Evolutionary conservation across 1,140 invertebrate genomes (phyloP).

Genomic region (Formica selysi): DNA sequence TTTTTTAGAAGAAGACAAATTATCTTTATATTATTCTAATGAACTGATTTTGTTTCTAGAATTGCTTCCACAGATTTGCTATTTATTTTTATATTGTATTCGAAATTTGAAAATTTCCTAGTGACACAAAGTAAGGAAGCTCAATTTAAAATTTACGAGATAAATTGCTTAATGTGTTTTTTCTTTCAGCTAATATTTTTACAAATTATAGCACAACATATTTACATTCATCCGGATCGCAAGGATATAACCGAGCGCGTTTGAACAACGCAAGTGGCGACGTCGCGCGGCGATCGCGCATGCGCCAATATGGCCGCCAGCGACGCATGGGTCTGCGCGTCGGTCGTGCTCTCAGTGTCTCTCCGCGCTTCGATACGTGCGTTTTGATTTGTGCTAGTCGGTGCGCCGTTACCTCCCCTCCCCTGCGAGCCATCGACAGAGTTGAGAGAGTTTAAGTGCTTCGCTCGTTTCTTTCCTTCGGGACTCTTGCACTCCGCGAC

Average conservation of each 20-base stretch:
- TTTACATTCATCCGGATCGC: neutral
- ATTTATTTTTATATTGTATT: neutral
- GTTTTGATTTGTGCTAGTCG: conserved; percentile 62
- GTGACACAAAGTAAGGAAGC: too few species aligned
- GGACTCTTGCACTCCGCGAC: conserved; percentile 5
- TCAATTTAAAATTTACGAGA: too few species aligned
- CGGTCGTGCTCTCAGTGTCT: conserved; percentile 72
- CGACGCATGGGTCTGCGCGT: conserved; percentile 42
- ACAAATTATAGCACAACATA: neutral
- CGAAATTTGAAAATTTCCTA: neutral
- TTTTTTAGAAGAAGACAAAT: neutral
- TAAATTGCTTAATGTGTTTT: too few species aligned
- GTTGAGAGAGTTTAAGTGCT: conserved; percentile 43
- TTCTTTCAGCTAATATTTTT: neutral
- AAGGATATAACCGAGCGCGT: neutral
- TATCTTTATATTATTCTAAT: conserved; percentile 19
- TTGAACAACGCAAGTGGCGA: neutral
- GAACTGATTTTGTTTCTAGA: neutral
- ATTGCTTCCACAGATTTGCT: too few species aligned
- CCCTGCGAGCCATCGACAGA: conserved; percentile 21
- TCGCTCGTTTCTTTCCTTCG: neutral
- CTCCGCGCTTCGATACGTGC: conserved; percentile 74
- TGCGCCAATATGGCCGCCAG: neutral
- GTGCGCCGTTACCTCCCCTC: conserved; percentile 28
- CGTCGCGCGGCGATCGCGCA: neutral